Conservation (phyloP, 2,113 vertebrate species). For the Pelecanus crispus region DNA sequence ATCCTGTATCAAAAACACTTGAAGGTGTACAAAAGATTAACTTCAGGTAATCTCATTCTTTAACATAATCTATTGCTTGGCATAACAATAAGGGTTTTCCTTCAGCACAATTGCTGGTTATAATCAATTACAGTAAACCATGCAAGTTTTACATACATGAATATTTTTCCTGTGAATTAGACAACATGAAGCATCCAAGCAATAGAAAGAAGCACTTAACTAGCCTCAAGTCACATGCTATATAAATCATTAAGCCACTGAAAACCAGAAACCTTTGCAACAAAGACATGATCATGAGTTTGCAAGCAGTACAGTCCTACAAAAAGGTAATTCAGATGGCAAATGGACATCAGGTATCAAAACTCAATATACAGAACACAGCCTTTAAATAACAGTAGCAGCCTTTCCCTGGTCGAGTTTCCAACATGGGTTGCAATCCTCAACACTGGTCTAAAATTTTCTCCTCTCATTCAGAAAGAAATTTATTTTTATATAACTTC, state of each 20-base stretch:
- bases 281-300: neutral
- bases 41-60: neutral
- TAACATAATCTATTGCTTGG: neutral
- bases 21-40: neutral
- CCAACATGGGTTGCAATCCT: neutral
- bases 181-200: neutral
- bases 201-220: neutral
- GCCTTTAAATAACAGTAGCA: neutral
- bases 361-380: neutral
- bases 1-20: neutral
- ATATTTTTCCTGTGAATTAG: neutral
- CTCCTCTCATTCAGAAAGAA: conserved; percentile 34
- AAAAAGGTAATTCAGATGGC: neutral
- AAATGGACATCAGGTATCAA: neutral
- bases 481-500: conserved; percentile 52
- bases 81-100: neutral
- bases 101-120: neutral
- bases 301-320: neutral
- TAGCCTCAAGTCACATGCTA: neutral
- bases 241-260: neutral
- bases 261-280: neutral
- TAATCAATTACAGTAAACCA: neutral
- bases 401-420: neutral
- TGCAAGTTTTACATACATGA: neutral
- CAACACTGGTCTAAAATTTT: neutral